Evolutionary conservation across 2,888 invertebrate species (phyloP).

Genomic region (Orthosia cruda): DNA sequence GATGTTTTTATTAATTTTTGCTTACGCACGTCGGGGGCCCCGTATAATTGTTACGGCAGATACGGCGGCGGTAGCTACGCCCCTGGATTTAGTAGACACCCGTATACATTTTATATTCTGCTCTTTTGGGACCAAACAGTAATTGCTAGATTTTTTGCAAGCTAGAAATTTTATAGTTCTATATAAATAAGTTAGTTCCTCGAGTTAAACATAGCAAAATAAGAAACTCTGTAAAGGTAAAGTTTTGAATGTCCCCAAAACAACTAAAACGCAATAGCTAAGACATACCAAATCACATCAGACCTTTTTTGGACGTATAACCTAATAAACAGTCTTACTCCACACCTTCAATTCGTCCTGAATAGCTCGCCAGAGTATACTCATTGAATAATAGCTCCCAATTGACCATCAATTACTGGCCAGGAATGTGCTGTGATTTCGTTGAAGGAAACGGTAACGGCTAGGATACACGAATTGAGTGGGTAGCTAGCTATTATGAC

Average conservation of each 20-base stretch:
- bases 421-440: constrained; percentile 54
- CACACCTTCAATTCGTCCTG: constrained; percentile 21
- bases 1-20: no score
- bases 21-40: no score
- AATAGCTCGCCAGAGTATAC: constrained; percentile 21
- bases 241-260: background rate
- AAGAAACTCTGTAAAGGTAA: no score
- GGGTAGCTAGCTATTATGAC: background rate
- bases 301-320: background rate
- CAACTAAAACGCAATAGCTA: background rate
- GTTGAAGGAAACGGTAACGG: constrained; percentile 29
- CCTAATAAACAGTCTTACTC: constrained; percentile 13
- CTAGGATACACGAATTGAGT: background rate
- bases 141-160: no score
- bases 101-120: no score
- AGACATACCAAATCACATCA: background rate
- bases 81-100: no score
- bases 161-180: no score
- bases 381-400: constrained; percentile 56
- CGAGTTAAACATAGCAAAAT: background rate
- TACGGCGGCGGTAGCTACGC: no score
- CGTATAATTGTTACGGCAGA: no score
- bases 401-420: constrained; percentile 46
- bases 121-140: no score
- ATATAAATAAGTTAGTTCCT: no score